Percentiles rank a stretch among this genome's conserved stretches.
phyloP scores from a whole-genome alignment of 2,113 vertebrate species.

The Anhinga rufa region DNA sequence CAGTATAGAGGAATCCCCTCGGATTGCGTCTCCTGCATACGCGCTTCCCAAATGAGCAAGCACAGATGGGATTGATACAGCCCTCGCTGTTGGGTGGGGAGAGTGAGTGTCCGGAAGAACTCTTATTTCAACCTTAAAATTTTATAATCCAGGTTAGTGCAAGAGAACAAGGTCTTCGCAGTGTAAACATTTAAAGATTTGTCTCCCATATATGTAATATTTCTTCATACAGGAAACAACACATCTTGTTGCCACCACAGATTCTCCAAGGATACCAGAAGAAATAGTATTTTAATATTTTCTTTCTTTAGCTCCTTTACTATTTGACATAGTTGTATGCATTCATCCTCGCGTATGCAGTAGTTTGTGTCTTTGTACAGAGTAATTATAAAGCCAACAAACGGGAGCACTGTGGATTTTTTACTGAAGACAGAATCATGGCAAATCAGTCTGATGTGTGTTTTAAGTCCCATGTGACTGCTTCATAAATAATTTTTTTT shows the following conservation, averaged over 20 bases:
- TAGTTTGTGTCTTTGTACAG: background rate
- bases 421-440: background rate
- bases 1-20: background rate
- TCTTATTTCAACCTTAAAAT: background rate
- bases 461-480: background rate
- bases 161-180: background rate
- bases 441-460: background rate
- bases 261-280: conserved; percentile 1
- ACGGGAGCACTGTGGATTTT: background rate
- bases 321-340: background rate
- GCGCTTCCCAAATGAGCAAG: background rate
- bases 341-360: background rate
- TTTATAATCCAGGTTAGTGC: background rate
- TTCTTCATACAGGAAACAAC: background rate
- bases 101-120: background rate
- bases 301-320: background rate
- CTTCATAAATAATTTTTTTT: conserved; percentile 32
- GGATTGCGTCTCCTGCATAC: background rate
- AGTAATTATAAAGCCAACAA: background rate
- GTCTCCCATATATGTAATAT: background rate
- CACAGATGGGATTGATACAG: background rate
- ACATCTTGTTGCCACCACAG: background rate
- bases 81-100: background rate
- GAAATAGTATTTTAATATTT: background rate
- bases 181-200: background rate